phyloP scores from a whole-genome alignment of 2,797 vertebrate species.

The Florisuga fusca region DNA sequence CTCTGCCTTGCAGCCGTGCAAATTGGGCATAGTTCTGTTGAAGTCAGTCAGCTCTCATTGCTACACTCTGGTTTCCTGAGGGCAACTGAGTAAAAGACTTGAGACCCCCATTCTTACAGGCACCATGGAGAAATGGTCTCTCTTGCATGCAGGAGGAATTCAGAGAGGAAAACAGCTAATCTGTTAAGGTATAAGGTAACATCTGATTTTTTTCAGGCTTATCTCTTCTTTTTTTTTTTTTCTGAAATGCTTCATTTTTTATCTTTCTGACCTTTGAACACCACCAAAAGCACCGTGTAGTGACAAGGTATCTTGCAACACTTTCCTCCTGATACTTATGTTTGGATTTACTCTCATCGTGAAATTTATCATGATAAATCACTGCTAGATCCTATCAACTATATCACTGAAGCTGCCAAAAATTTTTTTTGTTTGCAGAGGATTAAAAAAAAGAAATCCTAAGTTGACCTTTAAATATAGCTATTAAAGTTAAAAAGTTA shows the following conservation, averaged over 20 bases:
- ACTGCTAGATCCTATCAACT: neutral
- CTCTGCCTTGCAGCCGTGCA: neutral
- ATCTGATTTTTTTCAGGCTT: neutral
- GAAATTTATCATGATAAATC: neutral
- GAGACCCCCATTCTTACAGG: neutral
- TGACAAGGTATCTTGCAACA: neutral
- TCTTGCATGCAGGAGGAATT: neutral
- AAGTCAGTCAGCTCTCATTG: neutral
- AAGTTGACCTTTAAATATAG: neutral
- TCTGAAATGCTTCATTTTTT: neutral
- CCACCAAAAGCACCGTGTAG: neutral
- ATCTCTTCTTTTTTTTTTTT: neutral
- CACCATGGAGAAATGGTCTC: neutral
- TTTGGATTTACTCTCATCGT: neutral
- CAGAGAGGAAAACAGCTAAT: neutral
- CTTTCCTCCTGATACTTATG: neutral
- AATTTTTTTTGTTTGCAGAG: neutral
- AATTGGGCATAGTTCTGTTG: neutral
- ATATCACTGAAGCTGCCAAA: neutral
- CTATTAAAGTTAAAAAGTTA: neutral
- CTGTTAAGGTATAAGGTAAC: neutral
- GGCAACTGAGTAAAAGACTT: neutral
- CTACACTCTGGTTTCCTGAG: neutral
- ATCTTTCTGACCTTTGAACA: slow-evolving; percentile 19
- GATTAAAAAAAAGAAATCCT: too few species aligned